Evolutionary conservation across 1,140 invertebrate species (phyloP), one percentile per base, ranked within the genome.

Genomic region (Papilio xuthus): DNA sequence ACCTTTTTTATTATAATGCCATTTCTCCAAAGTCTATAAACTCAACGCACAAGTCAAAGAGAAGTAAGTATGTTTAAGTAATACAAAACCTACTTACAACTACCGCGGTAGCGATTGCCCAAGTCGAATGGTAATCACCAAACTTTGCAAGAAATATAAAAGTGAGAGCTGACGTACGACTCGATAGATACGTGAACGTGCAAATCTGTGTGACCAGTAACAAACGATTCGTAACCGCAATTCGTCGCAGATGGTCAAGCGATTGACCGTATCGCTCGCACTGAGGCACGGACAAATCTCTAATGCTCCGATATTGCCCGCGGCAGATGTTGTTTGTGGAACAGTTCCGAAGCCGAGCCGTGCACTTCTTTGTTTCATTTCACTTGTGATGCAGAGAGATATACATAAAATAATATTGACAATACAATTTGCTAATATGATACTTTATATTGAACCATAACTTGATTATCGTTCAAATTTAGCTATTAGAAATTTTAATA

Each of bases 161-260:
- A 60, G 56, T 60, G 56, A 60, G 56, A 60, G 56, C 4, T 47
- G 23, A 26, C 20, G 8, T 56, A 20, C 47, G 18, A 13, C 3
- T 20, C 9, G n/a, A n/a, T 76, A 28, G 28, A 75, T 42, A 50
- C 23, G 50, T 53, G 73, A 75, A 80, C 77, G 77, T 56, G 80
- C 83, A 81, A 83, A 80, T 83, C 79, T 81, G 72, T 81, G 81
- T 87, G 81, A 84, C 83, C 79, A 53, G 82, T 83, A 81, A 82
- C 84, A 85, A 82, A 78, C 78, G 80, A 63, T 78, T 79, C 71
- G 79, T 72, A 76, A 82, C 79, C 72, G 78, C 79, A 78, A 75
- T 63, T 63, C 78, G 82, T 72, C 86, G 83, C 88, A 90, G 87
- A 90, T 90, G 88, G 86, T 82, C 87, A 84, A 83, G 78, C 87